Base-by-base conservation (phyloP, 1,140 invertebrate genomes). In the Pseudoatta argentina region DNA sequence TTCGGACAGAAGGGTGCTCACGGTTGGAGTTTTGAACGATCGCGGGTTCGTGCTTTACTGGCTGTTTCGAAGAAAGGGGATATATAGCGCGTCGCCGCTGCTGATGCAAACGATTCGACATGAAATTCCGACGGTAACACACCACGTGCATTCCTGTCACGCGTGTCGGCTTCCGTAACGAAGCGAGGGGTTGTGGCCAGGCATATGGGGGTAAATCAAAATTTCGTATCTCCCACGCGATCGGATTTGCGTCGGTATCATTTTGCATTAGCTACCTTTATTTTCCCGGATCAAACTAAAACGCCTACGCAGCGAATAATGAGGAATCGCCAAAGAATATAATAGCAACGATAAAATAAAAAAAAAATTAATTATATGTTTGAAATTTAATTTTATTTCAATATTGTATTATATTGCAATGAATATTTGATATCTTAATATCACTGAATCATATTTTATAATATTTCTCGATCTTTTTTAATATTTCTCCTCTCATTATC, bases 1-100 rank as follows among this genome's bases (percentile, higher is more conserved):
- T 89, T 89, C 73, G 73, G 83, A 85, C 83, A 85, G 83, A 85
- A 85, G 83, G 83, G 83, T 64, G 83, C 63, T 69, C 79, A 59
- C 55, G 53, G 59, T 7, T 30, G 73, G 72, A 85, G 83, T 85
- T 85, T 85, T 85, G 83, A 85, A 85, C 83, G 83, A 85, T 85
- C 83, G 79, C 79, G 79, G 39, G 79, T 83, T 75, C 57, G 82
- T 81, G 76, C 76, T 86, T 86, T 86, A 86, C 85, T 34, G 27
- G 76, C 76, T 81, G 61, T 78, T 78, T 86, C 64, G 85, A 81
- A 67, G 76, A 82, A 86, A 72, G 27, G 76, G 85, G 53, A 66
- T 79, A 67, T 48, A 59, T 81, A 61, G 24, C 39, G 67, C 69
- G 79, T 44, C 67, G 24, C 21, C 21, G 63, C n/a, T 81, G 64